Base-by-base conservation (phyloP, 2,888 invertebrate genomes). In the Odontothrips loti region DNA sequence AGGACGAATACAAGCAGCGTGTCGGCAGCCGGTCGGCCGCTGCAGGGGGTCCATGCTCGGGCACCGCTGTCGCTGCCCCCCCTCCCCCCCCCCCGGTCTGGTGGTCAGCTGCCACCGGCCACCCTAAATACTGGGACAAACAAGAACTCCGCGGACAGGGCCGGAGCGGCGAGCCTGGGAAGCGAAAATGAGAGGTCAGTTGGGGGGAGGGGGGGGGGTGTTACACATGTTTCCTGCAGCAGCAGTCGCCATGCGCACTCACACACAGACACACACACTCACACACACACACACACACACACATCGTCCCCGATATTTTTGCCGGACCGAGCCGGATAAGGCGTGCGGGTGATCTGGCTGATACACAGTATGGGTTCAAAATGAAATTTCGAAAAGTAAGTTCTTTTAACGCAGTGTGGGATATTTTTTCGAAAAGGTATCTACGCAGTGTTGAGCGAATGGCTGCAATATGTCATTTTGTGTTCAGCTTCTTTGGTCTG, bases 71-170 rank as follows among this genome's bases (percentile, higher is more conserved):
- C 34, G 34, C 34, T 6, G 6, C 34, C 34, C 3, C 1, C 51
- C 51, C 51, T 10, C 51, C 20, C 51, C 20, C 23, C 27, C 68
- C 11, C 68, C 11, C 10, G 11, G n/a, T 9, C 11, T 20, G 23
- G 68, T 27, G 68, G 68, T 75, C 68, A 75, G 68, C 68, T 75
- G 68, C 68, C 12, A 12, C 68, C 27, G 6, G 68, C 68, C 23
- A 27, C 23, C 27, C 68, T 27, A 75, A 75, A 75, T 10, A 75
- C 68, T 75, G 68, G 68, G 68, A 75, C 68, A 27, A 75, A 68
- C 68, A 68, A 68, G 68, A 68, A 75, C 68, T 27, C 68, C 6
- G 15, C 20, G 20, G 58, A 17, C 4, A 20, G 58, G 15, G n/a
- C n/a, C n/a, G n/a, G n/a, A n/a, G n/a, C n/a, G n/a, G n/a, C n/a